Evolutionary conservation across 2,888 invertebrate genomes (phyloP), one percentile per base, ranked within the genome.

Genomic region (Conops quadrifasciatus): DNA sequence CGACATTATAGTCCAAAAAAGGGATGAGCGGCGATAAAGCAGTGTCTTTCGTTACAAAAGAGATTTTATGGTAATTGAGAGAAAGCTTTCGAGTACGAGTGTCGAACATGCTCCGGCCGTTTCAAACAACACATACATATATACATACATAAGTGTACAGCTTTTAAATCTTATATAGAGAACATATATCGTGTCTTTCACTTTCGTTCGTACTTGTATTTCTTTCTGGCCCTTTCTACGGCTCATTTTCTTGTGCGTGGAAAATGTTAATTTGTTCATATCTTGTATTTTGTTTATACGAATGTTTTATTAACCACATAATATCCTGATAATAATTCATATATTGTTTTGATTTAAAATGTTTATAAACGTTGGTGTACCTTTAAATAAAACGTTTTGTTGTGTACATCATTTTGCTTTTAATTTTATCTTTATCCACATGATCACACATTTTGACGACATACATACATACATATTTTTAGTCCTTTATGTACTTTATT

Each of bases 341-440:
- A 36, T 67, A 60, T 67, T 67, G 67, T 68, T 60, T 51, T 51
- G 62, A 68, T 21, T 36, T 51, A 43, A 62, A 66, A 49, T 51
- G 62, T 68, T 68, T 62, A 62, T 62, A 26, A 62, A 47, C 68
- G 68, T 68, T 62, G 51, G 51, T 51, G 36, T 62, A 68, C 49
- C n/a, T 51, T 36, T 51, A 36, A 68, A 67, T 67, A 67, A 67
- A 67, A 67, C 26, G 47, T 51, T 47, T 21, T 58, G 16, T 47
- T 24, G 2, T 60, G 45, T 28, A 30, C 45, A 24, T 21, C 3
- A 63, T 30, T 60, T 60, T 30, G n/a, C 2, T 7, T 15, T 19
- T 30, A 16, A 21, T 36, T 43, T 60, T 60, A 7, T 30, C 19
- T 26, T 24, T 16, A 28, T 2, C 15, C 28, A 24, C 16, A 59